Percentiles rank a stretch among this genome's conserved stretches.
phyloP scores from a whole-genome alignment of 2,888 invertebrate genomes.

The Drosophila affinis region DNA sequence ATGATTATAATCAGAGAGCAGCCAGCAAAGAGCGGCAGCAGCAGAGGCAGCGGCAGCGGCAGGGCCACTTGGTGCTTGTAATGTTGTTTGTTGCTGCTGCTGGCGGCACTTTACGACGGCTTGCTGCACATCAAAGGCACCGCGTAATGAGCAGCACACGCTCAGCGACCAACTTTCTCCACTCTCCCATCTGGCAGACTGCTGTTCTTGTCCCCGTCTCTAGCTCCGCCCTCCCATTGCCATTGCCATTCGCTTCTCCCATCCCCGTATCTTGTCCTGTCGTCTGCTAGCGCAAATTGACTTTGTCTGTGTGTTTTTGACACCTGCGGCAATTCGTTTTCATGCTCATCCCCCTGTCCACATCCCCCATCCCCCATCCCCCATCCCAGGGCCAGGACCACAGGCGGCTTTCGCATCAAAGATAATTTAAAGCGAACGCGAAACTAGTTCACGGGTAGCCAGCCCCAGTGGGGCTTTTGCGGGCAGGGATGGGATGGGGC shows the following conservation, averaged over 20 bases:
- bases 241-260: neutral
- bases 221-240: neutral
- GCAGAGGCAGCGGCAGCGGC: conserved; percentile 32
- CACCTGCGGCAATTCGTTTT: conserved; percentile 76
- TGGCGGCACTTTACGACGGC: conserved; percentile 73
- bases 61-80: conserved; percentile 74
- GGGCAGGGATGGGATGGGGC: conserved; percentile 5
- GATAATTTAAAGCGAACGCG: conserved; percentile 72
- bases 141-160: conserved; percentile 76
- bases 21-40: conserved; percentile 30
- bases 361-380: neutral
- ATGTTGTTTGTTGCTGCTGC: conserved; percentile 62
- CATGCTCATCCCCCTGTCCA: conserved; percentile 42
- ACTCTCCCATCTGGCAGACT: conserved; percentile 4
- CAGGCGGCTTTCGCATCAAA: conserved; percentile 64
- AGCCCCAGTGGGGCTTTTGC: conserved; percentile 5
- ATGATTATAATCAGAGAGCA: conserved; percentile 73
- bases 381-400: neutral
- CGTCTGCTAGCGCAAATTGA: conserved; percentile 69
- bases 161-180: conserved; percentile 34
- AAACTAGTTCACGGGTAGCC: conserved; percentile 74
- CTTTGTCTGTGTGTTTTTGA: conserved; percentile 79
- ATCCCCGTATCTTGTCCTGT: conserved; percentile 11
- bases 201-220: no score
- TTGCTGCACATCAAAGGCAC: conserved; percentile 78